Evolutionary conservation across 2,797 vertebrate genomes (phyloP).

Genomic region (Gila robusta): DNA sequence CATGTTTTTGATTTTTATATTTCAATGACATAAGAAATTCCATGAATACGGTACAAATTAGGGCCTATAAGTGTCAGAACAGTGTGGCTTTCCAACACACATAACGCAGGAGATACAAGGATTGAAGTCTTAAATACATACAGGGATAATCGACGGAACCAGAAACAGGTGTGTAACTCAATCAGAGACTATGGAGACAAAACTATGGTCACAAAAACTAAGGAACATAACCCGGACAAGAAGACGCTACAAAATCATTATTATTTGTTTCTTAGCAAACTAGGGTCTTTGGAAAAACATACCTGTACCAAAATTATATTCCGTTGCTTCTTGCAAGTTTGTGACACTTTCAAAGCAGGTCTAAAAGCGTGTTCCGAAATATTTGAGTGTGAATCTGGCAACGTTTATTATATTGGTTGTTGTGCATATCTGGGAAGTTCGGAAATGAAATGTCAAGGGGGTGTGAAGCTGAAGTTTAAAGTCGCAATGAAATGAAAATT

Average conservation of each 20-base stretch:
- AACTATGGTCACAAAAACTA: no score
- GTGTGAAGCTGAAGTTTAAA: not conserved
- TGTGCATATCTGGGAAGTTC: not conserved
- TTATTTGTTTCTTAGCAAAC: no score
- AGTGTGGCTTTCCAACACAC: not conserved
- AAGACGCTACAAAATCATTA: no score
- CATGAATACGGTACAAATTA: not conserved
- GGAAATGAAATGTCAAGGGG: not conserved
- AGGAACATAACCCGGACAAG: no score
- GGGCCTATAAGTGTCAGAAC: not conserved
- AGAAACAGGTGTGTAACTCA: no score
- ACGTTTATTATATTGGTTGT: not conserved
- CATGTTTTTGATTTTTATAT: not conserved
- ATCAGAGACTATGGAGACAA: no score
- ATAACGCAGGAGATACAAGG: no score
- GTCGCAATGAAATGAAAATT: not conserved
- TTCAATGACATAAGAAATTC: not conserved
- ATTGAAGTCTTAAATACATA: no score
- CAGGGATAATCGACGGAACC: no score
- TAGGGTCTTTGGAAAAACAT: no score
- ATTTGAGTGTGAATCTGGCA: not conserved
- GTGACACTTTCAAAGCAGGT: not conserved
- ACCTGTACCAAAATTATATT: not conserved
- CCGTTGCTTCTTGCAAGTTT: no score
- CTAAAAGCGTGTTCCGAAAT: not conserved